Percentiles rank a stretch among this genome's conserved stretches.
Conservation (phyloP, 2,113 vertebrate species). For the Otocyon megalotis region DNA sequence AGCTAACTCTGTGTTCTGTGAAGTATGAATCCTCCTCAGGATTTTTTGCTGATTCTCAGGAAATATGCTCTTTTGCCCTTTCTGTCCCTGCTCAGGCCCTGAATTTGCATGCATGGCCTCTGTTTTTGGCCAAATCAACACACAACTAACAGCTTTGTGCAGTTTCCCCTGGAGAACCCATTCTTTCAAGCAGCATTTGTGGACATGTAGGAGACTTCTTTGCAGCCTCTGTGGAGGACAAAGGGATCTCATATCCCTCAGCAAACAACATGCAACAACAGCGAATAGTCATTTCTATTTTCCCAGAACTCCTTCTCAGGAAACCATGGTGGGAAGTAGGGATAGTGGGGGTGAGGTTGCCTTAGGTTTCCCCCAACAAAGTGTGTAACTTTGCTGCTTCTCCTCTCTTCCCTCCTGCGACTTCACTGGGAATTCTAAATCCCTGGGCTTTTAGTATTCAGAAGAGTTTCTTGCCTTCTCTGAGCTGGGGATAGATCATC, state of each 20-base stretch:
- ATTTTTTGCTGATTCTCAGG: not conserved
- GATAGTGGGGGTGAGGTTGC: accelerated
- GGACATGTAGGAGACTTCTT: not conserved
- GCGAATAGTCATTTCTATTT: not conserved
- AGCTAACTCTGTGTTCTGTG: not conserved
- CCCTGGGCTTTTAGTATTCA: not conserved
- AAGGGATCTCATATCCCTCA: not conserved
- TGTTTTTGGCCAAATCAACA: not conserved
- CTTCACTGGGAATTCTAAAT: not conserved
- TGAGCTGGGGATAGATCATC: not conserved
- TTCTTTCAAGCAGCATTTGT: not conserved
- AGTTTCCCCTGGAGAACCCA: not conserved
- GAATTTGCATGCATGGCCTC: accelerated
- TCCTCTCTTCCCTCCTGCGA: not conserved
- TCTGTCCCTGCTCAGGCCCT: not conserved
- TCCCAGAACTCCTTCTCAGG: not conserved
- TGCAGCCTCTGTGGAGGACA: not conserved
- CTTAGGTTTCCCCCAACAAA: not conserved
- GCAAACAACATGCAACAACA: not conserved
- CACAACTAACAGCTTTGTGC: not conserved
- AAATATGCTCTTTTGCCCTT: not conserved
- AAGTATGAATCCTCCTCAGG: not conserved
- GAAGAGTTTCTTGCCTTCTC: not conserved
- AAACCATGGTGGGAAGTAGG: not conserved
- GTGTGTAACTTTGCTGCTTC: no score